phyloP scores from a whole-genome alignment of 2,113 vertebrate species.

The Rhodinocichla rosea region DNA sequence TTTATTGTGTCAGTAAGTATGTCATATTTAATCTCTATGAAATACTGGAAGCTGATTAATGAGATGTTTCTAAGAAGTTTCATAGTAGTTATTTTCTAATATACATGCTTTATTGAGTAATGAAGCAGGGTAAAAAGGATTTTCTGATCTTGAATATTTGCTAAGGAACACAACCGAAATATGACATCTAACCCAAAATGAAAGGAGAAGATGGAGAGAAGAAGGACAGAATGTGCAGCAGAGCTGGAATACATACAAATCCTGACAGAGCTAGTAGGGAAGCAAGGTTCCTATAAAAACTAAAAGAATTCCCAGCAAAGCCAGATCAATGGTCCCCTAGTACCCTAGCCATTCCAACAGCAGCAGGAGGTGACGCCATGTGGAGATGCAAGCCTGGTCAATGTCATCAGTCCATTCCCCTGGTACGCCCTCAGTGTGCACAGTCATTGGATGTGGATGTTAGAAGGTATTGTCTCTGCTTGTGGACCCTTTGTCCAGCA shows the following conservation, averaged over 20 bases:
- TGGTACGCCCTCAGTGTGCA: not conserved
- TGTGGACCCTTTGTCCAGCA: not conserved
- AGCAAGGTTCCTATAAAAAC: not conserved
- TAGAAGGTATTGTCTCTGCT: not conserved
- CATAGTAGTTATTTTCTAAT: not conserved
- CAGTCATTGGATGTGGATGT: not conserved
- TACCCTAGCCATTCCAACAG: not conserved
- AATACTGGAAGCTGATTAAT: not conserved
- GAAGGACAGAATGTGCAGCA: not conserved
- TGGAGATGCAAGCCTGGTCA: not conserved
- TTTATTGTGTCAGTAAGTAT: not conserved
- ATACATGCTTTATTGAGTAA: not conserved
- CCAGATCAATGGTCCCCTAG: not conserved
- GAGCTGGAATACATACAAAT: not conserved
- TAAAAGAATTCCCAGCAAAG: not conserved
- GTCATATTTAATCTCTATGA: not conserved
- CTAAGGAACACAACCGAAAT: not conserved
- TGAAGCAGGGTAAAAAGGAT: not conserved
- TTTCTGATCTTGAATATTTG: not conserved
- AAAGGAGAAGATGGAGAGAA: not conserved
- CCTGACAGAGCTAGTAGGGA: not conserved
- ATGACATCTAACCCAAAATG: not conserved
- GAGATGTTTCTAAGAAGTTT: not conserved
- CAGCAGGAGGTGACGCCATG: not conserved
- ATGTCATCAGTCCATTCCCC: not conserved